Percentiles rank a stretch among this genome's conserved stretches.
Conservation (phyloP, 2,113 vertebrate species). For the Cryptotis parvus region DNA sequence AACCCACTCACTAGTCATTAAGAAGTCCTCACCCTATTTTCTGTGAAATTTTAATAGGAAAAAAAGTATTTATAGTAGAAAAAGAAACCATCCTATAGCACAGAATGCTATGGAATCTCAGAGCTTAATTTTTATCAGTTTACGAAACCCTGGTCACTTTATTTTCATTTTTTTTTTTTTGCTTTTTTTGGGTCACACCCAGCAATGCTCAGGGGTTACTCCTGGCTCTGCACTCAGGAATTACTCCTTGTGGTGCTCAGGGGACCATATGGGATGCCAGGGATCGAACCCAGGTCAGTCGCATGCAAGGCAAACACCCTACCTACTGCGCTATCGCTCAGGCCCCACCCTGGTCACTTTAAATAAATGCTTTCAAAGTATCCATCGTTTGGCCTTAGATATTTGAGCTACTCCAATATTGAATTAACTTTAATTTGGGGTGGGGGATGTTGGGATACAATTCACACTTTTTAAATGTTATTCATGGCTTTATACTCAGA, state of each 20-base stretch:
- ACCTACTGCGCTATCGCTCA: too few relatives aligned
- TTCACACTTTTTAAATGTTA: too few relatives aligned
- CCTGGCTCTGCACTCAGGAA: too few relatives aligned
- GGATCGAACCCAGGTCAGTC: too few relatives aligned
- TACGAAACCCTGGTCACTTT: constrained; percentile 29
- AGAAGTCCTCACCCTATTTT: neutral
- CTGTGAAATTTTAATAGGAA: neutral
- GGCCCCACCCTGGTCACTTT: constrained; percentile 29
- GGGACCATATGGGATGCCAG: too few relatives aligned
- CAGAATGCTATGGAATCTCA: neutral
- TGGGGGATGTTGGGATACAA: too few relatives aligned
- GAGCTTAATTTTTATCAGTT: neutral
- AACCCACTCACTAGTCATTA: neutral
- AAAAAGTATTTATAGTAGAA: neutral
- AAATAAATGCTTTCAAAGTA: constrained; percentile 16
- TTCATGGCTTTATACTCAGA: neutral
- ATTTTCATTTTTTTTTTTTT: too few relatives aligned
- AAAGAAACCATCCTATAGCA: neutral
- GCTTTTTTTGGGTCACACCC: too few relatives aligned
- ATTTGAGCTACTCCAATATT: neutral
- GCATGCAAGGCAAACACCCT: too few relatives aligned
- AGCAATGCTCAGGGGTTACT: too few relatives aligned
- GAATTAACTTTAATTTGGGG: neutral
- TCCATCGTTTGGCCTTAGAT: neutral
- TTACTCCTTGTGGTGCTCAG: too few relatives aligned